A percentile compares a stretch with the other conserved stretches of the same genome.
These are phyloP conservation scores for Pomacea maculata DNA, from an alignment of 1,140 invertebrate species.

Conservation along the genomic window DNA sequence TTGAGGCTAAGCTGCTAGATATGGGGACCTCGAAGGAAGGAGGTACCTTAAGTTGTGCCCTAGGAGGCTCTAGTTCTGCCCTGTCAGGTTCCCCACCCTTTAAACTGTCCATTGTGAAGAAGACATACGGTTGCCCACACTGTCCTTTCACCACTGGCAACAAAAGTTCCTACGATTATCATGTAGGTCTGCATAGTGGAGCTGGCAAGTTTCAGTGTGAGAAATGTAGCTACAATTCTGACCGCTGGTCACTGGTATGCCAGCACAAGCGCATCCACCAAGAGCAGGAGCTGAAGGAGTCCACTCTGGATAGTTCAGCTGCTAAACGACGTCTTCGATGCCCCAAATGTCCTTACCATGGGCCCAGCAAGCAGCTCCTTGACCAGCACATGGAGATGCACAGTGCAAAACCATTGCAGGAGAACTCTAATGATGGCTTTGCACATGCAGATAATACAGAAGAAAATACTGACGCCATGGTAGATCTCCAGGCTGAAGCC, in stretches of 20 bases:
- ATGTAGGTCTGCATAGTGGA: conserved; percentile 54
- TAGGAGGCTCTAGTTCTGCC: background rate
- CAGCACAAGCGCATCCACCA: conserved; percentile 56
- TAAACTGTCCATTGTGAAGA: conserved; percentile 37
- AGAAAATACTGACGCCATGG: background rate
- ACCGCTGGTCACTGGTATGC: conserved; percentile 44
- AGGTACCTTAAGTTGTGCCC: background rate
- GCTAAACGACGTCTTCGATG: conserved; percentile 15
- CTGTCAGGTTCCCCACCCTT: conserved; percentile 21
- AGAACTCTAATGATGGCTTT: background rate
- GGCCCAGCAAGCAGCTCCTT: conserved; percentile 30
- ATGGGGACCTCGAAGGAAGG: background rate
- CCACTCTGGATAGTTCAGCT: background rate
- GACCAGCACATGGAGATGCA: conserved; percentile 43
- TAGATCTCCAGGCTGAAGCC: background rate
- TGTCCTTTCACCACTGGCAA: conserved; percentile 57
- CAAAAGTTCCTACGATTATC: conserved; percentile 52
- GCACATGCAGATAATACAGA: background rate
- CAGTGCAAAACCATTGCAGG: background rate
- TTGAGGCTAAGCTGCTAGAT: conserved; percentile 34
- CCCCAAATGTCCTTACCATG: conserved; percentile 41
- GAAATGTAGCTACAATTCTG: conserved; percentile 55
- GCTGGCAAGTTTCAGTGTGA: conserved; percentile 51
- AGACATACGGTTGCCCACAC: conserved; percentile 44
- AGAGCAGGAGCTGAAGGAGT: conserved; percentile 17